A percentile compares a stretch with the other conserved stretches of the same genome.
Evolutionary conservation across 2,113 vertebrate genomes (phyloP).

Genomic region (Uropsilus gracilis): DNA sequence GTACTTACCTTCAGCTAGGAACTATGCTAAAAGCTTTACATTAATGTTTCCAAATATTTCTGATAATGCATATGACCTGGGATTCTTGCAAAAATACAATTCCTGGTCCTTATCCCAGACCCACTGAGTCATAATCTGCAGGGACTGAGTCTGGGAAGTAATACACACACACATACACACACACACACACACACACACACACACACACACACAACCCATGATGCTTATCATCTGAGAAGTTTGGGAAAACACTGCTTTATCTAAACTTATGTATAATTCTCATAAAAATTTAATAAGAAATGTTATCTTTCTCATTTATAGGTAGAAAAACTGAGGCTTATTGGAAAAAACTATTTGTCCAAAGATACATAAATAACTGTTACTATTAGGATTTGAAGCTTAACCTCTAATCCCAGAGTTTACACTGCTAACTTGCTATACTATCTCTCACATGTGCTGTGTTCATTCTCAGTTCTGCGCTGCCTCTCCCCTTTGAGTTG

Average conservation of each 20-base stretch:
- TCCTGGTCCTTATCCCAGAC: constrained; percentile 16
- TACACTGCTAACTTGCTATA: neutral
- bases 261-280: neutral
- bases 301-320: constrained; percentile 2
- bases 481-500: neutral
- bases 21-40: neutral
- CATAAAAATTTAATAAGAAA: neutral
- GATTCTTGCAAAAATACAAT: constrained; percentile 36
- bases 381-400: neutral
- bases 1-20: neutral
- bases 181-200: too few species aligned
- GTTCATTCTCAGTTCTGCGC: neutral
- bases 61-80: neutral
- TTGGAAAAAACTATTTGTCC: neutral
- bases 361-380: neutral
- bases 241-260: neutral
- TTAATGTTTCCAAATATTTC: constrained; percentile 5
- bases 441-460: neutral
- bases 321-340: neutral
- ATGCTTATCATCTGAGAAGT: neutral
- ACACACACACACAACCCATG: too few species aligned
- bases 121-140: constrained; percentile 1
- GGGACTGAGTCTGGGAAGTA: neutral
- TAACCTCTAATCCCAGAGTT: neutral
- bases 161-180: too few species aligned